phyloP scores from a whole-genome alignment of 2,797 vertebrate genomes.

The Halcyon badia region DNA sequence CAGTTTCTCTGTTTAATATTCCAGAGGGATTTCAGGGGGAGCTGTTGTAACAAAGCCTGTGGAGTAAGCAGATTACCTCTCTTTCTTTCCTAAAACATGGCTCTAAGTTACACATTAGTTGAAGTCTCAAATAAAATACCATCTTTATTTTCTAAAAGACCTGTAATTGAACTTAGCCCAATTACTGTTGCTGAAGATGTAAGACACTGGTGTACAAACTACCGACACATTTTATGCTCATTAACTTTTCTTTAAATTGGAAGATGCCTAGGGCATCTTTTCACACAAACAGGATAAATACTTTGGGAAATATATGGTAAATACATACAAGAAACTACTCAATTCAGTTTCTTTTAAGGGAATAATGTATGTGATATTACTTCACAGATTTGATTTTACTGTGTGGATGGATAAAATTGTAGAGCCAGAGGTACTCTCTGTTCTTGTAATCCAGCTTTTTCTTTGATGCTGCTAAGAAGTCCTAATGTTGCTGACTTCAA shows the following conservation, averaged over 20 bases:
- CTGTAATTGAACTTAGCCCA: background rate
- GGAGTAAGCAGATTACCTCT: background rate
- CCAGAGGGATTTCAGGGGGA: background rate
- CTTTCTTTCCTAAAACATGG: background rate
- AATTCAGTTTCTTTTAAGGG: background rate
- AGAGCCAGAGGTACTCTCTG: background rate
- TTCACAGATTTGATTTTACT: background rate
- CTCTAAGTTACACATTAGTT: background rate
- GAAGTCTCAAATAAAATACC: background rate
- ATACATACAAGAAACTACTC: background rate
- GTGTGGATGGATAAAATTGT: background rate
- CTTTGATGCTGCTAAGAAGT: background rate
- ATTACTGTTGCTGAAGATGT: background rate
- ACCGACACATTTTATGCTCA: background rate
- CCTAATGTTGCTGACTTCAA: background rate
- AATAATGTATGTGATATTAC: background rate
- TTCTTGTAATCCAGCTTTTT: background rate
- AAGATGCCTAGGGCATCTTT: background rate
- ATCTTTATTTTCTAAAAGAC: background rate
- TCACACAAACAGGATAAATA: background rate
- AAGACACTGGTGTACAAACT: background rate
- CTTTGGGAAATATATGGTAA: background rate
- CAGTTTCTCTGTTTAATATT: background rate
- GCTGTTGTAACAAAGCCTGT: background rate
- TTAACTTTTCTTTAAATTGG: slow-evolving; percentile 1